Percentiles rank a stretch among this genome's conserved stretches.
phyloP scores from a whole-genome alignment of 2,113 vertebrate species.

The Urocolius indicus region DNA sequence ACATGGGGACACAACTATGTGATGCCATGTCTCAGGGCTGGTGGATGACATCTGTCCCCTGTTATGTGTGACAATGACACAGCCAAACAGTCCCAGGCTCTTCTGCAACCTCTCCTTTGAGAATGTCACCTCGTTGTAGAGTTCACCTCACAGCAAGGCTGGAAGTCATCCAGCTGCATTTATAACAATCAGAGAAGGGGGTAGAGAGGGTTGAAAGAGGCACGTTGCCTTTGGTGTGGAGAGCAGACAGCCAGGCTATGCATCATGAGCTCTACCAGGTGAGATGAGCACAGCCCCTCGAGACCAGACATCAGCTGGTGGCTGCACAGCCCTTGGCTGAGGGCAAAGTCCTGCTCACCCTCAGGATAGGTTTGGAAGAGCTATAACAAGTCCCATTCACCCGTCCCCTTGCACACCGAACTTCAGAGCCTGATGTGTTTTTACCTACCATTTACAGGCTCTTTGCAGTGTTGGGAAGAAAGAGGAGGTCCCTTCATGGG shows the following conservation, averaged over 20 bases:
- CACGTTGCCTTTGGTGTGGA: background rate
- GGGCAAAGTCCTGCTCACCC: background rate
- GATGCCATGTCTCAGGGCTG: background rate
- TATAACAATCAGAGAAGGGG: background rate
- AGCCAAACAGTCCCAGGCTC: background rate
- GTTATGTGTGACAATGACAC: background rate
- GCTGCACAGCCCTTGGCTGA: background rate
- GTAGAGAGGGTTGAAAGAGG: background rate
- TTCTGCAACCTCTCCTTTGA: background rate
- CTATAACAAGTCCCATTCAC: background rate
- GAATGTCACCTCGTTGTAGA: background rate
- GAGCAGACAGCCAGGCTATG: background rate
- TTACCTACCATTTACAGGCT: background rate
- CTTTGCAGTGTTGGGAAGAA: background rate
- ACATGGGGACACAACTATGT: fast-evolving
- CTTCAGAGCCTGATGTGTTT: background rate
- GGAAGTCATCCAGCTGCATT: background rate
- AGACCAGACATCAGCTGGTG: background rate
- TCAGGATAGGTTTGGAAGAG: background rate
- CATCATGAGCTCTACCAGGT: background rate
- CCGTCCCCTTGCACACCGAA: background rate
- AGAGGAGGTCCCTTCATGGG: background rate
- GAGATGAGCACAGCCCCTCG: fast-evolving
- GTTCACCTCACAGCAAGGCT: background rate
- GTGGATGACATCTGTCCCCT: fast-evolving